These are phyloP conservation scores for Caranx melampygus DNA, from an alignment of 2,113 vertebrate genomes.

Conservation along the genomic window DNA sequence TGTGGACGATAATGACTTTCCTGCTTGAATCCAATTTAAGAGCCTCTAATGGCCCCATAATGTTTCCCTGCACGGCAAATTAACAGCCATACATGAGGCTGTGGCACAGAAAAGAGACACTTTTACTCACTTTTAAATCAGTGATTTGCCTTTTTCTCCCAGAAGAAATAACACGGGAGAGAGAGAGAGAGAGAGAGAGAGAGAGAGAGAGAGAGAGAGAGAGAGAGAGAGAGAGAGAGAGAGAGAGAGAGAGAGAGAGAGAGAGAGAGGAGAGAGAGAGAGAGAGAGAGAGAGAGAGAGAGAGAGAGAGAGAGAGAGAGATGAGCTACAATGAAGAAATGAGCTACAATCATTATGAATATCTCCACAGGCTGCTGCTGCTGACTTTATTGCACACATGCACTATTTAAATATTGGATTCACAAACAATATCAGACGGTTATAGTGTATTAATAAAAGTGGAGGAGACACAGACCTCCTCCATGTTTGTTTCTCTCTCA, in stretches of 20 bases:
- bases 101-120: constrained; percentile 59
- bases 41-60: constrained; percentile 76
- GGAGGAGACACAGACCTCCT: constrained; percentile 3
- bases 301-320: constrained; percentile 27
- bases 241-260: constrained; percentile 1
- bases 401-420: constrained; percentile 62
- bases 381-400: constrained; percentile 55
- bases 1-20: constrained; percentile 77
- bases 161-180: constrained; percentile 46
- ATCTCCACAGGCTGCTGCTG: constrained; percentile 45
- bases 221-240: not conserved
- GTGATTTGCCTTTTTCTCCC: constrained; percentile 55
- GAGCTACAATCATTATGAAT: constrained; percentile 65
- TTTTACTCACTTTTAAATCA: constrained; percentile 70
- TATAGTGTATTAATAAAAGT: constrained; percentile 51
- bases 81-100: constrained; percentile 66
- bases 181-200: constrained; percentile 17
- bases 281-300: not conserved
- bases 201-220: constrained; percentile 7
- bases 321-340: constrained; percentile 52
- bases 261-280: not conserved
- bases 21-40: constrained; percentile 80
- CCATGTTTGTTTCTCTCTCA: not conserved
- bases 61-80: constrained; percentile 71
- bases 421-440: constrained; percentile 46